Conservation (phyloP, 2,888 invertebrate species). For the Elysia crispata region DNA sequence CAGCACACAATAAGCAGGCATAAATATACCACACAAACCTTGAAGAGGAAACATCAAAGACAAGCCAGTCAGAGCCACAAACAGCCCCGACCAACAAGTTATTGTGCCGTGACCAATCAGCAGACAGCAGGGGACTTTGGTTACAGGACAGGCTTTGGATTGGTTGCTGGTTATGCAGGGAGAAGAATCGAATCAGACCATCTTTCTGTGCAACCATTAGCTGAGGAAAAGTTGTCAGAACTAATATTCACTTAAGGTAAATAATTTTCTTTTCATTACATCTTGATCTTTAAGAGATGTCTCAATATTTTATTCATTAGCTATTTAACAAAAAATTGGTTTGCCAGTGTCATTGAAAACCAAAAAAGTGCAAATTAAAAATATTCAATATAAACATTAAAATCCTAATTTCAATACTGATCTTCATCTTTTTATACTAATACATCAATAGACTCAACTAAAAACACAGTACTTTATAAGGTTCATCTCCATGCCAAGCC, state of each 20-base stretch:
- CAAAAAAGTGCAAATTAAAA: neutral
- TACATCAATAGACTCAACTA: too few species aligned
- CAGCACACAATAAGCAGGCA: too few species aligned
- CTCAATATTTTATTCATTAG: too few species aligned
- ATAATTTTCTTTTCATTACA: too few species aligned
- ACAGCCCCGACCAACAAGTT: constrained; percentile 82
- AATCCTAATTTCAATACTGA: too few species aligned
- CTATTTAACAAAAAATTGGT: too few species aligned
- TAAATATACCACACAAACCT: constrained; percentile 79
- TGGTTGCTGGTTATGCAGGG: constrained; percentile 82
- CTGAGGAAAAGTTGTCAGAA: constrained; percentile 56
- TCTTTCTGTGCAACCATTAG: constrained; percentile 86
- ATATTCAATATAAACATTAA: too few species aligned
- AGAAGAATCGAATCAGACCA: constrained; percentile 86
- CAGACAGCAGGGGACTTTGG: constrained; percentile 82
- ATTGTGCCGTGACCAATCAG: constrained; percentile 84
- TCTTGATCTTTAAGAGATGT: too few species aligned
- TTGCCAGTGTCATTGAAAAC: neutral
- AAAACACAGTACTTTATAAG: constrained; percentile 79
- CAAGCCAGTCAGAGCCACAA: constrained; percentile 83
- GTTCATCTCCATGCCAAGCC: constrained; percentile 85
- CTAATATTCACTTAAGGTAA: too few species aligned
- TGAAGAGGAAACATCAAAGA: constrained; percentile 84
- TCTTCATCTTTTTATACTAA: too few species aligned
- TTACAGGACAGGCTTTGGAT: constrained; percentile 81